Conservation (phyloP, 37 sponge, comb jelly and placozoan species). For the Beroe ovata region DNA sequence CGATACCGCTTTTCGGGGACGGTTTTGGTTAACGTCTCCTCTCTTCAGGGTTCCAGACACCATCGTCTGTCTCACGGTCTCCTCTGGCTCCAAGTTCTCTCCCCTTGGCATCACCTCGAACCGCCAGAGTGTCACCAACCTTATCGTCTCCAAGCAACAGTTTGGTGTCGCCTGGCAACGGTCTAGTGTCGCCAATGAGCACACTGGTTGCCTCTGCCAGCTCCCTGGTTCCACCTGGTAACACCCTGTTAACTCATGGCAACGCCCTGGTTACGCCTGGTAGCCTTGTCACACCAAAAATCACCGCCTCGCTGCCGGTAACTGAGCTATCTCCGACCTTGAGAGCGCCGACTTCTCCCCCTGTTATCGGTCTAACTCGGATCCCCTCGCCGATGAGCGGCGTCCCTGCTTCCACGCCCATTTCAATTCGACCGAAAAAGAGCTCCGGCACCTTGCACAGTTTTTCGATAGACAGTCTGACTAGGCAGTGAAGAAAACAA, state of each 20-base stretch:
- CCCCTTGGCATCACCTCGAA: background rate
- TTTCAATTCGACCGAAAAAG: background rate
- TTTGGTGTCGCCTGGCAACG: background rate
- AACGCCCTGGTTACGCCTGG: background rate
- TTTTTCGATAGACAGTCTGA: slow-evolving; percentile 19
- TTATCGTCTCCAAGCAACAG: background rate
- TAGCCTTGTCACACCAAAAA: background rate
- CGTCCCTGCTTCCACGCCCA: background rate
- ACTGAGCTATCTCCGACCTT: no score
- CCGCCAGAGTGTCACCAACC: background rate
- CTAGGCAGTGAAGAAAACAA: no score
- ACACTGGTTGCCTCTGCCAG: background rate
- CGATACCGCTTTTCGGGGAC: no score
- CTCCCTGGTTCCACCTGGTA: background rate
- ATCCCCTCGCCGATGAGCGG: background rate
- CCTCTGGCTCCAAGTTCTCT: background rate
- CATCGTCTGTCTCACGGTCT: background rate
- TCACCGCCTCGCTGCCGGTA: background rate
- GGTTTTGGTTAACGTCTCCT: no score
- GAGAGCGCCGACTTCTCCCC: background rate
- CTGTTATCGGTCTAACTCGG: background rate
- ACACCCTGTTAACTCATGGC: background rate
- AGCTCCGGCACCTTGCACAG: background rate
- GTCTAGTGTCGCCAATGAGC: background rate
- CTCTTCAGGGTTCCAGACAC: background rate